Evolutionary conservation across 64 coral and sea anemone genomes (phyloP).

Genomic region (Porites lutea): DNA sequence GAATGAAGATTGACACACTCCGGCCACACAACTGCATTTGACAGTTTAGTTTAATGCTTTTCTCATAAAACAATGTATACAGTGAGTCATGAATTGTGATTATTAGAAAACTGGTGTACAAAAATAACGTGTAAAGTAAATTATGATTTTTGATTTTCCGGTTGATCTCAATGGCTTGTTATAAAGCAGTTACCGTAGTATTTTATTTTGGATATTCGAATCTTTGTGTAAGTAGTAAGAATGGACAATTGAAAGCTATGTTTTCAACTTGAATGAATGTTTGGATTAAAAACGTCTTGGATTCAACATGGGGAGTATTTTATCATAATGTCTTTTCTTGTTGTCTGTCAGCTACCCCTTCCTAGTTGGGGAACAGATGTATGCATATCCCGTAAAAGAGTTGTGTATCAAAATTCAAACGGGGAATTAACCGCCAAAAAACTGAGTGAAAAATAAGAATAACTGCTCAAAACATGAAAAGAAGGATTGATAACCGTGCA

Average conservation of each 20-base stretch:
- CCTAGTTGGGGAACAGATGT: background rate
- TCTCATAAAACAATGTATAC: background rate
- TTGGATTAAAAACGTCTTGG: conserved; percentile 7
- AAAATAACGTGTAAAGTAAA: conserved; percentile 18
- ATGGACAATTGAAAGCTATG: background rate
- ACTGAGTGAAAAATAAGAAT: too few species aligned
- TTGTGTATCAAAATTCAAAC: too few species aligned
- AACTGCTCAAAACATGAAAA: too few species aligned
- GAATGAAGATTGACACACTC: background rate
- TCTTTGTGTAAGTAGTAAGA: conserved; percentile 32
- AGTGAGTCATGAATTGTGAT: background rate
- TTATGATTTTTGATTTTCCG: conserved; percentile 7
- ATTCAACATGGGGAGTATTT: conserved; percentile 37
- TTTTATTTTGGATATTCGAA: background rate
- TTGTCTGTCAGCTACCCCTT: background rate
- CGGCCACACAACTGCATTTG: background rate
- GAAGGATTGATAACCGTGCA: too few species aligned
- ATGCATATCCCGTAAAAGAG: too few species aligned
- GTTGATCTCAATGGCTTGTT: background rate
- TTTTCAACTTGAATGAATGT: conserved; percentile 33
- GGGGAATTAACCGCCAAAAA: too few species aligned
- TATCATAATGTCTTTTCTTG: background rate
- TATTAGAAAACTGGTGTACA: conserved; percentile 22
- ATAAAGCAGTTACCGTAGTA: background rate
- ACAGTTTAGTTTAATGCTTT: background rate